Evolutionary conservation across 2,888 invertebrate genomes (phyloP), one percentile per base, ranked within the genome.

Genomic region (Chelonus formosanus): DNA sequence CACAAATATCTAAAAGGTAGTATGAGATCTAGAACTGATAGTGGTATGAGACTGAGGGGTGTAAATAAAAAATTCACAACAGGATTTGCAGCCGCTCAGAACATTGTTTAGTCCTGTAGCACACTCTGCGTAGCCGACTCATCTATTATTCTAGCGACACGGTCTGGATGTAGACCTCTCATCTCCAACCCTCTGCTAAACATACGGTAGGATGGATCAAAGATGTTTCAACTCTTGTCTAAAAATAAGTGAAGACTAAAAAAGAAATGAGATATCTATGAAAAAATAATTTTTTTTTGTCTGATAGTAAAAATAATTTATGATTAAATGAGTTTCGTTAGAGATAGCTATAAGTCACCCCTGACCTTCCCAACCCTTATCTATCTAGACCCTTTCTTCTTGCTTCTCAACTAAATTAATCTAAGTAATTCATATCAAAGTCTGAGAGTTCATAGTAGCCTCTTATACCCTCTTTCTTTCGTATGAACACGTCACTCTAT

Each of bases 341-440:
- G 10, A 20, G 7, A 4, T 43, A 10, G 40, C 7, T 56, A 43
- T 43, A 56, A 43, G 40, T 43, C 5, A 61, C 60, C 55, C 58
- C 64, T 53, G 57, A 52, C 63, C 61, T 57, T 44, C 57, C 56
- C 56, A 58, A 53, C 63, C 66, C 50, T 53, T 40, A 34, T 32
- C 48, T 58, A 44, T 36, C 62, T 47, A 72, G 67, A 57, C 66
- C 62, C 54, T 36, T 52, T 43, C 72, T 67, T 58, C 67, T 71
- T 68, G 69, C 78, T 77, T 73, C 73, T 76, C 76, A 79, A 79
- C 80, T 81, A 80, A 81, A 80, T 81, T 81, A 81, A 81, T 81
- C 80, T 79, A 80, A 80, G 80, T 80, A 81, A 81, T 81, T 81
- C 81, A 80, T 80, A 79, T 76, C 78, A 75, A 81, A 81, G 81